Conservation (phyloP, 53 echinoderm and acorn worm species). For the Temnopleurus reevesii region DNA sequence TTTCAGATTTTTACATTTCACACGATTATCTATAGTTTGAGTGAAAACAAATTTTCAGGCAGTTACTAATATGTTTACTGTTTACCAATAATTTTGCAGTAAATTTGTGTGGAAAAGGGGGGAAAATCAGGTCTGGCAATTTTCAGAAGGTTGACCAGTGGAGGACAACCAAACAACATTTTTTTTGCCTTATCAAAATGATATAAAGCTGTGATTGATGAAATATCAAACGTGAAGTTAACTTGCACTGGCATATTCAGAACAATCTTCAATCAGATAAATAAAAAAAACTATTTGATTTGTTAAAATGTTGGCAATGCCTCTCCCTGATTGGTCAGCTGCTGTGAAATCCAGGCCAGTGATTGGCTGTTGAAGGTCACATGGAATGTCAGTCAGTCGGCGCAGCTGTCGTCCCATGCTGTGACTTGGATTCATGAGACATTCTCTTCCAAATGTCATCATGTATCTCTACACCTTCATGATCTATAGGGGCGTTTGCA, state of each 20-base stretch:
- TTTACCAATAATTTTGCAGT: no score
- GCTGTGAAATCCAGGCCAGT: neutral
- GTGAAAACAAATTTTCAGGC: no score
- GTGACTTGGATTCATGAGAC: neutral
- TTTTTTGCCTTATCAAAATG: no score
- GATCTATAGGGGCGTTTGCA: no score
- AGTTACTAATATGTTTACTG: no score
- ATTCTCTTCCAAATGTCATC: slow-evolving; percentile 29
- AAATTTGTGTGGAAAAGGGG: no score
- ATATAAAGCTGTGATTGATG: neutral
- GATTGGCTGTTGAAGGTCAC: slow-evolving; percentile 23
- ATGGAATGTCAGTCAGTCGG: slow-evolving; percentile 15
- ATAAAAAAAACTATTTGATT: neutral
- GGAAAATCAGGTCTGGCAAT: no score
- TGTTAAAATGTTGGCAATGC: neutral
- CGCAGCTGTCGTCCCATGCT: slow-evolving; percentile 23
- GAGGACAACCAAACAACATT: no score
- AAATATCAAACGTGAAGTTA: neutral
- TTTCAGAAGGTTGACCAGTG: no score
- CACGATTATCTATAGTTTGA: no score
- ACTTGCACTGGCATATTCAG: neutral
- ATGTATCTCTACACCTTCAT: no score
- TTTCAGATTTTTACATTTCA: no score
- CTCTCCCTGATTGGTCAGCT: slow-evolving; percentile 28
- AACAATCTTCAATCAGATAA: neutral